Evolutionary conservation across 2,888 invertebrate species (phyloP).

Genomic region (Drosophila quasianomalipes): DNA sequence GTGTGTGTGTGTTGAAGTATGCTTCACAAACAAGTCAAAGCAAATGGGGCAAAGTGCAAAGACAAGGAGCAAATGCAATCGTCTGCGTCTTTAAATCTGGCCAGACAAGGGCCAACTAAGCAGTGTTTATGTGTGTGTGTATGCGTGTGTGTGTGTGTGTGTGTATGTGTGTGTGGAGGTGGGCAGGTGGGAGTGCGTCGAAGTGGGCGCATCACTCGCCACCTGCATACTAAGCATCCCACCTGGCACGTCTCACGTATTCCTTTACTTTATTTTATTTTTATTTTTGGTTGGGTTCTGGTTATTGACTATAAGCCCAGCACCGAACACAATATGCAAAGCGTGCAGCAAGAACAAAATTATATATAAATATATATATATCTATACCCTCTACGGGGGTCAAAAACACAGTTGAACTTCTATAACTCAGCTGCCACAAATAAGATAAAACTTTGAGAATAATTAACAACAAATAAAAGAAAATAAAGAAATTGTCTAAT

Average conservation of each 20-base stretch:
- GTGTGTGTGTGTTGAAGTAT: constrained; percentile 63
- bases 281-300: constrained; percentile 8
- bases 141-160: not conserved
- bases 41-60: constrained; percentile 42
- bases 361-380: not conserved
- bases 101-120: constrained; percentile 12
- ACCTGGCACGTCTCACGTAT: constrained; percentile 57
- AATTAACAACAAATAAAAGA: not conserved
- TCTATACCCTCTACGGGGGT: not conserved
- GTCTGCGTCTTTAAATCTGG: constrained; percentile 45
- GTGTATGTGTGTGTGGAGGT: too few species aligned
- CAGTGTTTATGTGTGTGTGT: not conserved
- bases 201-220: constrained; percentile 37
- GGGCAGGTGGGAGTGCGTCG: not conserved
- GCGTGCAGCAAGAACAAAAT: constrained; percentile 19
- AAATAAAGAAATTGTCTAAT: not conserved
- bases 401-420: constrained; percentile 11
- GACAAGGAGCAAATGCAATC: constrained; percentile 56
- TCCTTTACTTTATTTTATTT: constrained; percentile 1
- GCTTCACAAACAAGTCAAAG: constrained; percentile 54
- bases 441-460: not conserved
- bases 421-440: not conserved
- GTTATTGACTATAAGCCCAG: constrained; percentile 67
- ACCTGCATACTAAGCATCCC: constrained; percentile 72
- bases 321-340: constrained; percentile 66